These are phyloP conservation scores for Sardina pilchardus DNA, from an alignment of 2,113 vertebrate species.

Conservation along the genomic window DNA sequence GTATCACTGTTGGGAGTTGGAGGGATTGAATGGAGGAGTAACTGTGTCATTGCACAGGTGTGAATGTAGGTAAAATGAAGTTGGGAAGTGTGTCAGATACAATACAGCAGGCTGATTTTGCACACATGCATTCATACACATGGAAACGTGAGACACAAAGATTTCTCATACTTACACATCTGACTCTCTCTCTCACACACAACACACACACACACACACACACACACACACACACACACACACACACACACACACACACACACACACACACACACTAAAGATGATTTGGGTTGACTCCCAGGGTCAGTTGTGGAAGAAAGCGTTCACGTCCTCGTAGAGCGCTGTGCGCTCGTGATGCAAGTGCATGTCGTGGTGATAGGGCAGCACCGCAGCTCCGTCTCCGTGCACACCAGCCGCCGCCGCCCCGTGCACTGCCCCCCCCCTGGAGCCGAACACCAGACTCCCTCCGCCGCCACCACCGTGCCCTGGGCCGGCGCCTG, in stretches of 20 bases:
- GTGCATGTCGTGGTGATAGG: conserved; percentile 92
- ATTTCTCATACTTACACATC: neutral
- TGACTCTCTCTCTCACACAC: neutral
- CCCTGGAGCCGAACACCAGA: conserved; percentile 81
- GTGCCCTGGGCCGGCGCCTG: neutral
- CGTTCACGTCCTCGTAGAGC: conserved; percentile 91
- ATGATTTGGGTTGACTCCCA: neutral
- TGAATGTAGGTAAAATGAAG: neutral
- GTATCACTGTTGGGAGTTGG: neutral
- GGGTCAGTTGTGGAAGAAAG: conserved; percentile 91
- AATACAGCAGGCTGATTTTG: conserved; percentile 12
- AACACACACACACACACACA: neutral
- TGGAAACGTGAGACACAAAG: neutral
- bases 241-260: neutral
- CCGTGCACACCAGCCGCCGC: conserved; percentile 84
- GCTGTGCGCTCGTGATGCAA: conserved; percentile 88
- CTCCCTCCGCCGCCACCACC: conserved; percentile 80
- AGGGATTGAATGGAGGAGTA: neutral
- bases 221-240: neutral
- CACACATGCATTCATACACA: neutral
- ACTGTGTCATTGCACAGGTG: neutral
- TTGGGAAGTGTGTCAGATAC: neutral
- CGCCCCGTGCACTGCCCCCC: neutral
- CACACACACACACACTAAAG: neutral
- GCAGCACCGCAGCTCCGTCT: conserved; percentile 85